These are phyloP conservation scores for Leptopilina drosophilae DNA, from an alignment of 2,888 invertebrate species.

Conservation along the genomic window DNA sequence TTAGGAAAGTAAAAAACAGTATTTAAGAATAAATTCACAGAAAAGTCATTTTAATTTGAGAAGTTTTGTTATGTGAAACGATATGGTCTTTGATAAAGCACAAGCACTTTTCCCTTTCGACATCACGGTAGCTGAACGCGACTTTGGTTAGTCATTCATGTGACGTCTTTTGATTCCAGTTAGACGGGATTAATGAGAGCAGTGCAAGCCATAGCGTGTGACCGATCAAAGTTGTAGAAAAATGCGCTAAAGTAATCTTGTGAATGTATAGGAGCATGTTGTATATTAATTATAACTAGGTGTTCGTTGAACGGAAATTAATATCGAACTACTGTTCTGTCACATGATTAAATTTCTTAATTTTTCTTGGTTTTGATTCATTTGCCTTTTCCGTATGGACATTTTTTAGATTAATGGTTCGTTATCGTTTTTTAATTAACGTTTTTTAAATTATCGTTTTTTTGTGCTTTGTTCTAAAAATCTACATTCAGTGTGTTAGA, in stretches of 20 bases:
- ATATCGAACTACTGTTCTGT: not conserved
- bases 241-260: constrained; percentile 12
- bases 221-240: constrained; percentile 26
- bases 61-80: constrained; percentile 9
- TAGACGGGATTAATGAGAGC: constrained; percentile 34
- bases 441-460: too few relatives aligned
- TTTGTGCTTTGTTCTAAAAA: too few relatives aligned
- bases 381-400: too few relatives aligned
- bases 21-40: not conserved
- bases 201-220: constrained; percentile 18
- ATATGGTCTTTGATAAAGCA: constrained; percentile 38
- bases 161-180: constrained; percentile 35
- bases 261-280: not conserved
- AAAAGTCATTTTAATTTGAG: constrained; percentile 12
- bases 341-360: too few relatives aligned
- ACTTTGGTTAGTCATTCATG: constrained; percentile 35
- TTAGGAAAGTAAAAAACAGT: constrained; percentile 10
- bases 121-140: constrained; percentile 31
- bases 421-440: too few relatives aligned
- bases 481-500: too few relatives aligned
- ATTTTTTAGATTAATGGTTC: too few relatives aligned
- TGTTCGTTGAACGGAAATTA: not conserved
- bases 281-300: not conserved
- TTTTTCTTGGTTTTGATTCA: too few relatives aligned
- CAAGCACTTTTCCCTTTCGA: constrained; percentile 34